phyloP scores from a whole-genome alignment of 2,888 invertebrate genomes.

The Nemapogon koenigi region DNA sequence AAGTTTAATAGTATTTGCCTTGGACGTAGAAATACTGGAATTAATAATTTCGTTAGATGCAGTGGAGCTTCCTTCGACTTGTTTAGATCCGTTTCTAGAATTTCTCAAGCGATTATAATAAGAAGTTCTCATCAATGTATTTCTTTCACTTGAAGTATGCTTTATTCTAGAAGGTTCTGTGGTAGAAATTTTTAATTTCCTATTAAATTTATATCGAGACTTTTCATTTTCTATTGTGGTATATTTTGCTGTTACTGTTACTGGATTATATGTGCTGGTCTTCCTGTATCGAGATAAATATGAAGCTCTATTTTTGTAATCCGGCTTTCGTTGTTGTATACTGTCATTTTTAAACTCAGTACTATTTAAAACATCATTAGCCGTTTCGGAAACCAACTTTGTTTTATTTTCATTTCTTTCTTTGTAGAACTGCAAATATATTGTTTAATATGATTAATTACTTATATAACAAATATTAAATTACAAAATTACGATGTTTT shows the following conservation, averaged over 20 bases:
- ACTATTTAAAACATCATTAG: no score
- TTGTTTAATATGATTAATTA: not conserved
- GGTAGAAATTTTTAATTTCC: conserved; percentile 40
- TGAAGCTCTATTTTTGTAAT: conserved; percentile 18
- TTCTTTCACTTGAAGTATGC: conserved; percentile 35
- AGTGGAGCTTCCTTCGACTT: conserved; percentile 20
- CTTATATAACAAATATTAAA: not conserved
- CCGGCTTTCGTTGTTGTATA: conserved; percentile 18
- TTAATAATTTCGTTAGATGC: no score
- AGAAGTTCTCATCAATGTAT: conserved; percentile 31
- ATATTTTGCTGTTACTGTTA: conserved; percentile 6
- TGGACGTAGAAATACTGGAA: no score
- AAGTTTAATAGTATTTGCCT: no score
- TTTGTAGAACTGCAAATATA: conserved; percentile 5
- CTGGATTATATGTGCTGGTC: conserved; percentile 16
- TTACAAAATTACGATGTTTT: no score
- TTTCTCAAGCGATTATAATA: conserved; percentile 33
- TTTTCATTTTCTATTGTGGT: conserved; percentile 3
- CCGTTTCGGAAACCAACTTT: no score
- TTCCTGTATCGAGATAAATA: conserved; percentile 24
- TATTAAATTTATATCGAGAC: conserved; percentile 32
- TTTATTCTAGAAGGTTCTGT: conserved; percentile 25
- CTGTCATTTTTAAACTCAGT: no score
- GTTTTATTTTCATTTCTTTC: conserved; percentile 20
- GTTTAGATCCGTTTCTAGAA: conserved; percentile 19